Base-by-base conservation (phyloP, 1,140 invertebrate genomes). In the Drosophila rufa region DNA sequence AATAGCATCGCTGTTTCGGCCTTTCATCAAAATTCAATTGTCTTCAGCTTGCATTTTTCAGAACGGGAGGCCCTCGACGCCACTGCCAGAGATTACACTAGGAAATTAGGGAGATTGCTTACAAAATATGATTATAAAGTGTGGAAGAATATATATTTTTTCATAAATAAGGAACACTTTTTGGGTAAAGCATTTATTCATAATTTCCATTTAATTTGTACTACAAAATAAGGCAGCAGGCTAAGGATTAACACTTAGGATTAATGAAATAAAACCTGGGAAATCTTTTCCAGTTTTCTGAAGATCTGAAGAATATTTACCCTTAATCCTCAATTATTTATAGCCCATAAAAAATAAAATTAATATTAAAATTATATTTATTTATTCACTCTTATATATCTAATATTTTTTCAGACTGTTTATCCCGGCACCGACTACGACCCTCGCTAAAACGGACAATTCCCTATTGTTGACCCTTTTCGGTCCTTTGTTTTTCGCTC, bases 1-100 rank as follows among this genome's bases (percentile, higher is more conserved):
- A n/a, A 9, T 7, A 22, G 67, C 30, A 50, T 11, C 40, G 36
- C 55, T 64, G 27, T 61, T 66, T 51, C 45, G 62, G 68, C 78
- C 61, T 89, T 87, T 87, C 84, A 87, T 87, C 83, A 87, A 84
- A 87, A 87, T 87, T 80, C 83, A 87, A 87, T 87, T 87, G 83
- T 87, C 79, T 78, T 78, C 79, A 62, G 76, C 73, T 84, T 84
- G 60, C 64, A 55, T 67, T 65, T 64, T 58, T 46, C 12, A 47
- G 22, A 5, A 2, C 22, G 51, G 36, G 4, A 25, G 57, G 58
- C 80, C 70, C 84, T 89, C 62, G 80, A 84, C 58, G 84, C 74
- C 84, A 89, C 22, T 22, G 59, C 57, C 60, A 67, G 50, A 60
- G 50, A 58, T 38, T 25, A 56, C 53, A 56, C 53, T 40, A 14